Base-by-base conservation (phyloP, 2,113 vertebrate species). In the Stomatorhinus ivindoensis region DNA sequence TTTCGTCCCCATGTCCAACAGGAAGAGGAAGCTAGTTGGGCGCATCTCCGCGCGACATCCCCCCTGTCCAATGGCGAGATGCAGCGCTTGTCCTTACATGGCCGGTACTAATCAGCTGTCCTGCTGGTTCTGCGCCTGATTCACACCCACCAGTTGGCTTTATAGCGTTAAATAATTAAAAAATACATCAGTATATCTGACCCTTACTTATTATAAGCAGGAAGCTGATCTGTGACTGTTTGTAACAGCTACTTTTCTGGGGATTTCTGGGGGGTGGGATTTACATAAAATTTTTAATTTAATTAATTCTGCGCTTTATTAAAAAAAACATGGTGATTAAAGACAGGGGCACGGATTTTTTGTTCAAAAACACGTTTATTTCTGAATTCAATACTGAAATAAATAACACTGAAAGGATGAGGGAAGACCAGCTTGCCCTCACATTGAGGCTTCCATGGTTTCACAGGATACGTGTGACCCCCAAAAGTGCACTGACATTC, bases 351-450 rank as follows among this genome's bases (percentile, higher is more conserved):
- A 80, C 35, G 24, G 6, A 3, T 65, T n/a, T 73, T 35, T 73
- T 80, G 35, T 42, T 42, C 73, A 80, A 80, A 80, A 80, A 80
- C 35, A 80, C 35, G 31, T 83, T 83, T 51, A 89, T 7, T 31
- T n/a, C 0, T 93, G 90, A 92, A 31, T 69, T 69, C 92, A 90
- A 87, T 73, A 89, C 50, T 89, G 89, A n/a, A 44, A 51, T 24
- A 91, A 61, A 53, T 61, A 10, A 39, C 47, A 89, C 5, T 55
- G 11, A 83, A 83, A 83, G 50, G n/a, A 42, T 55, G 89, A 88
- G 92, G 76, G 90, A 92, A 94, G 92, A 89, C 95, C 94, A 48
- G 94, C 94, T 92, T 93, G 89, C 31, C 90, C 31, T 82, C 88
- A 90, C n/a, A 27, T 46, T 50, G n/a, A 91, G 4, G 5, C 87